Evolutionary conservation across 1,140 invertebrate species (phyloP), one percentile per base, ranked within the genome.

Genomic region (Drosophila melanica): DNA sequence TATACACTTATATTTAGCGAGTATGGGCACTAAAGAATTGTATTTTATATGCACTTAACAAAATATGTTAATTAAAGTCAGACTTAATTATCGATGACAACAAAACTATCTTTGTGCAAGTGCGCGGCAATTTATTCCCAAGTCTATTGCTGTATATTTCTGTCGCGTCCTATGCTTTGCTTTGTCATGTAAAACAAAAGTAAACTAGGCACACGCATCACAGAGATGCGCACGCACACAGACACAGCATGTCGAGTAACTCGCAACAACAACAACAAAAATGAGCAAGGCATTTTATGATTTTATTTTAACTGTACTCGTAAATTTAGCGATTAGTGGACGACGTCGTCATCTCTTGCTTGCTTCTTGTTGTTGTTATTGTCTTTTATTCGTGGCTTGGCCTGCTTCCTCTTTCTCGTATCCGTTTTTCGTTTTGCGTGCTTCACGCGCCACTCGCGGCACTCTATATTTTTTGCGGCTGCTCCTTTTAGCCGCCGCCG

Each of bases 261-360:
- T 79, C 74, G n/a, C 42, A 71, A 69, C 63, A 69, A 66, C 27
- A 68, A 62, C 44, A 74, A 75, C 59, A 77, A 57, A 48, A 81
- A 64, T 65, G 54, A 67, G 75, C 54, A 81, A 78, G 67, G 74
- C 59, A 78, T 87, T 81, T 86, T 86, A 87, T 81, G 78, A 81
- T 86, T 81, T 86, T 79, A 81, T 81, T 81, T 86, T 81, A 81
- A 81, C 81, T 86, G 82, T 87, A 87, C 81, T 86, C 82, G 82
- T 87, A 87, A 86, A 86, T 86, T 86, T 86, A 81, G 81, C 81
- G 81, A 86, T 86, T 86, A 86, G 81, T 87, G 82, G 57, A 59
- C 54, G 77, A 42, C 62, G 37, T 39, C 50, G 50, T 55, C 62
- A 45, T 58, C 39, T 42, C 20, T 64, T 47, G 58, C 59, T 63